Percentiles rank a stretch among this genome's conserved stretches.
Conservation (phyloP, 1,140 invertebrate genomes). For the Micrasema minimum region DNA sequence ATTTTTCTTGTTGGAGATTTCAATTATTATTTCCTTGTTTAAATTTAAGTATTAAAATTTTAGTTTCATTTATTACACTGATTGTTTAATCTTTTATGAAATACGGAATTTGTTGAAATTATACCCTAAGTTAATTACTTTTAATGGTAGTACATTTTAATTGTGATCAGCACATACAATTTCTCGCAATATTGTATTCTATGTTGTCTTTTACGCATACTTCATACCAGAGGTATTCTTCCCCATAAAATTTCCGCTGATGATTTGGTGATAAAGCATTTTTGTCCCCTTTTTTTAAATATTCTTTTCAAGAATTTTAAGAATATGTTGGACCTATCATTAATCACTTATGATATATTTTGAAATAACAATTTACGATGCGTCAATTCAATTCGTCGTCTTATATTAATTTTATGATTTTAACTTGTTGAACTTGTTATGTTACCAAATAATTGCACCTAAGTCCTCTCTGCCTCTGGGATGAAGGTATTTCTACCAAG, state of each 20-base stretch:
- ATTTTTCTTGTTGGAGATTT: too few species aligned
- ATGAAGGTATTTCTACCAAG: slow-evolving; percentile 5
- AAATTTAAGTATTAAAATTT: background rate
- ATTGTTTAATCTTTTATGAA: too few species aligned
- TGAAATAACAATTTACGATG: too few species aligned
- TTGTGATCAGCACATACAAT: background rate
- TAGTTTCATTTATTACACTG: too few species aligned
- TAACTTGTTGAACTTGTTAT: background rate
- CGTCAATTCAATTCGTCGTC: too few species aligned
- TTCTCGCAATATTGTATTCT: background rate
- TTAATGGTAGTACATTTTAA: background rate
- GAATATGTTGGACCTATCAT: too few species aligned
- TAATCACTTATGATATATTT: too few species aligned
- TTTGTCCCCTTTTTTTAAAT: too few species aligned
- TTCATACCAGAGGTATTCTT: slow-evolving; percentile 24
- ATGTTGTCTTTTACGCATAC: slow-evolving; percentile 13
- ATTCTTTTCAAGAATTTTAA: too few species aligned
- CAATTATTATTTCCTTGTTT: background rate
- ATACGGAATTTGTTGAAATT: too few species aligned
- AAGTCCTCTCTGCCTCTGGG: slow-evolving; percentile 21
- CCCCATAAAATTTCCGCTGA: background rate
- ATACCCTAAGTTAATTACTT: background rate
- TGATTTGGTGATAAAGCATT: slow-evolving; percentile 10
- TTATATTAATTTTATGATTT: too few species aligned
- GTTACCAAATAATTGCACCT: slow-evolving; percentile 11